Percentiles rank a stretch among this genome's conserved stretches.
Evolutionary conservation across 1,140 invertebrate genomes (phyloP).

Genomic region (Cydia fagiglandana): DNA sequence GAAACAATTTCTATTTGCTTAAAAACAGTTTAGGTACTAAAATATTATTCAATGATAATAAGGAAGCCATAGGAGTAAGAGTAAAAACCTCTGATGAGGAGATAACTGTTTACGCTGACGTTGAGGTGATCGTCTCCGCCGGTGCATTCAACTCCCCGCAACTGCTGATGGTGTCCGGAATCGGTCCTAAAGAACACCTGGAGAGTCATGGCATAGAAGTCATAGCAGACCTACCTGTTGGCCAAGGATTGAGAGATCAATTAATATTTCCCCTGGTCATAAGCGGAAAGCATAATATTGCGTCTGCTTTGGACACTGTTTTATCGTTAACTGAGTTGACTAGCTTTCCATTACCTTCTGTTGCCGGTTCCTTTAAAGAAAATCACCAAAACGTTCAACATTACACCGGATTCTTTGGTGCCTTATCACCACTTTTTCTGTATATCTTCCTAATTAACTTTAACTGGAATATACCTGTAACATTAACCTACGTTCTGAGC

Average conservation of each 20-base stretch:
- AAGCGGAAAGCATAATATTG: constrained; percentile 38
- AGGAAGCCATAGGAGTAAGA: constrained; percentile 42
- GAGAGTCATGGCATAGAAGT: constrained; percentile 38
- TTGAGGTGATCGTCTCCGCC: constrained; percentile 76
- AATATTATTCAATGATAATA: constrained; percentile 35
- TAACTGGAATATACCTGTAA: neutral
- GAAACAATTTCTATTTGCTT: constrained; percentile 82
- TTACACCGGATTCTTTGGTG: neutral
- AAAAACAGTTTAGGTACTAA: constrained; percentile 78
- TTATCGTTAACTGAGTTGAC: neutral
- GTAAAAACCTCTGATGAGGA: constrained; percentile 55
- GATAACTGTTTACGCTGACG: constrained; percentile 75
- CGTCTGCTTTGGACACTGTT: neutral
- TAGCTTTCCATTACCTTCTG: neutral
- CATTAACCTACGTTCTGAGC: neutral
- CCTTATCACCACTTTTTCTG: neutral
- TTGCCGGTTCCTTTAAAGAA: neutral
- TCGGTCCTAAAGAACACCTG: constrained; percentile 52
- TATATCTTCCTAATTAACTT: constrained; percentile 14
- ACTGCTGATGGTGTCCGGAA: constrained; percentile 54
- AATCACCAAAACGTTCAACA: constrained; percentile 4
- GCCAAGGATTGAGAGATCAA: constrained; percentile 83
- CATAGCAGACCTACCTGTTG: constrained; percentile 81
- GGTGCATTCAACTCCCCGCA: constrained; percentile 72
- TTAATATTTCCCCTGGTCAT: constrained; percentile 84